Evolutionary conservation across 1,140 invertebrate species (phyloP), one percentile per base, ranked within the genome.

Genomic region (Muscidifurax raptorellus): DNA sequence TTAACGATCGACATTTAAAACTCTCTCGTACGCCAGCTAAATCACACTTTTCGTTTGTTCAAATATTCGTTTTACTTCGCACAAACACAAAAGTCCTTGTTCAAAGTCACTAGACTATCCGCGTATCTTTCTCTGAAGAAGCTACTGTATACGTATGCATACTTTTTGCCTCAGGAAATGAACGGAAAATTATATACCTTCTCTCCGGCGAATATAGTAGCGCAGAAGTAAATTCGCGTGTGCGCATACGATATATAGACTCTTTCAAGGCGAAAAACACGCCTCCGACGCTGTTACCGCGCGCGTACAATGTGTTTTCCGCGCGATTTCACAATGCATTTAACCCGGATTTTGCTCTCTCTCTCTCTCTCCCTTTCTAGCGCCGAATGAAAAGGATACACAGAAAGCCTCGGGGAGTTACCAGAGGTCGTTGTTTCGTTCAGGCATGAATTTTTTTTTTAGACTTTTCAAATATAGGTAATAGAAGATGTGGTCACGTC

Each of bases 321-420:
- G 32, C 30, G 71, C 71, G 30, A 74, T 74, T 74, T 74, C 18
- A 40, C 71, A 40, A 22, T n/a, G 71, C 32, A 40, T 74, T 74
- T 74, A 74, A 22, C 32, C 71, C 71, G 32, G 32, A 30, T 69
- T 69, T 18, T n/a, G 22, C 52, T 1, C 6, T 59, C 52, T 7
- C 12, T 13, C 44, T 40, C 44, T 47, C 44, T 13, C 13, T 47
- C 52, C 1, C 10, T 12, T 10, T 47, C 44, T 47, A 10, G 13
- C 15, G 13, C 15, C 44, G 44, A 47, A 47, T 47, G 13, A 47
- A 47, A 47, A 47, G 44, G 44, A 47, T 47, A 18, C 44, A 13
- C 44, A 3, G 6, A 52, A 52, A 52, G 47, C 47, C 47, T n/a
- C 18, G 18, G 22, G 18, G 52, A 59, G 18, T 52, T 6, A 13